Evolutionary conservation across 2,888 invertebrate genomes (phyloP), one percentile per base, ranked within the genome.

Genomic region (Mermis nigrescens): DNA sequence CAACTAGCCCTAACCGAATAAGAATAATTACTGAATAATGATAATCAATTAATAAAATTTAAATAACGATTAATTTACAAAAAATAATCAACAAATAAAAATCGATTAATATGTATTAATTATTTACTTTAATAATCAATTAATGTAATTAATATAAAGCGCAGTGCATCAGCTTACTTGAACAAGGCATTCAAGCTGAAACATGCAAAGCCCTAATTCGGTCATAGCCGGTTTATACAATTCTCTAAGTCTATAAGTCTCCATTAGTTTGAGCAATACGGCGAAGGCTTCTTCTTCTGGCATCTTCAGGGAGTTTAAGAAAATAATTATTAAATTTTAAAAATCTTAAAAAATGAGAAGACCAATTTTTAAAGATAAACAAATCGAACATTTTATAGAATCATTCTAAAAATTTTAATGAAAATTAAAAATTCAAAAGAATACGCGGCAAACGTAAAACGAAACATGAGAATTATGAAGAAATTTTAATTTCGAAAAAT

Each of bases 201-300:
- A 98, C 91, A 99, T 94, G 77, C 94, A 95, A 54, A 98, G 81
- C 0, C 95, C 95, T 57, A 94, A 79, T 75, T 95, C 94, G 1
- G 94, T 91, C 98, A 98, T 98, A 70, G 88, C 88, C 1, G 98
- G 98, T 74, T 98, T 98, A 78, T 94, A 98, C 84, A 98, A 89
- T 74, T 98, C 95, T 19, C 95, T 80, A 83, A 98, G 85, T 58
- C 88, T 82, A 76, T 94, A 95, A 67, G 94, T 91, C 75, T 94
- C 88, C 92, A 94, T 94, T 66, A 94, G 82, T 74, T 89, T 87
- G 12, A 95, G 90, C 28, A 98, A 79, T 1, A 98, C 94, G 0
- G 92, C 91, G 75, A 98, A 99, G 0, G 95, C 89, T 76, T 99
- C 98, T 74, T 98, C 98, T 74, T 99, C 98, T 0, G 95, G 95